These are phyloP conservation scores for Patella pellucida DNA, from an alignment of 2,888 invertebrate species.

Conservation along the genomic window DNA sequence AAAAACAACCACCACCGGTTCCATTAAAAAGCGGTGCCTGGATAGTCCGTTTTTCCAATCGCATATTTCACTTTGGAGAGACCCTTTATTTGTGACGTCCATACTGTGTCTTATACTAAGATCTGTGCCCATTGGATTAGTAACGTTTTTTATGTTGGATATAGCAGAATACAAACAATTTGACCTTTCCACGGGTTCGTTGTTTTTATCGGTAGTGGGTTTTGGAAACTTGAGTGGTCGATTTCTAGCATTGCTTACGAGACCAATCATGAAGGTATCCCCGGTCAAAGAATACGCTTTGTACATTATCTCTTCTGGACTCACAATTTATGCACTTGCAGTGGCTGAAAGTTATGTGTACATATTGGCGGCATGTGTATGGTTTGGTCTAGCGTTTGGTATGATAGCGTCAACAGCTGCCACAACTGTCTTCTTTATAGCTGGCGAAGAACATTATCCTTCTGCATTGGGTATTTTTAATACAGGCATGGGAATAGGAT, in stretches of 20 bases:
- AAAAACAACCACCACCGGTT: background rate
- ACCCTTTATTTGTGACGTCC: background rate
- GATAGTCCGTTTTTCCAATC: background rate
- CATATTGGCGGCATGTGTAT: background rate
- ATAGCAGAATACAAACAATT: background rate
- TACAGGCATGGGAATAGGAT: constrained; percentile 2
- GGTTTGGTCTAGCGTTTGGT: background rate
- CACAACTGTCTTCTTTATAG: background rate
- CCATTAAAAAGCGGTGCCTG: background rate
- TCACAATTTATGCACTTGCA: background rate
- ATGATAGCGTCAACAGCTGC: background rate
- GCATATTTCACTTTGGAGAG: background rate
- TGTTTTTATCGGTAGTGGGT: background rate
- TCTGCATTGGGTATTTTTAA: background rate
- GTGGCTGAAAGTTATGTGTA: background rate
- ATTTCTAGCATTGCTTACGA: background rate
- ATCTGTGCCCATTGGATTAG: constrained; percentile 1
- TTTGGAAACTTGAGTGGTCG: background rate
- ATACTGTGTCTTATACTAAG: background rate
- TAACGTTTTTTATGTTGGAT: background rate
- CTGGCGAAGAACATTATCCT: background rate
- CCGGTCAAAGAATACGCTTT: background rate
- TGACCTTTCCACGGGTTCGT: background rate
- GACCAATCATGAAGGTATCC: background rate
- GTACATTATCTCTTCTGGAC: background rate